Evolutionary conservation across 2,113 vertebrate genomes (phyloP).

Genomic region (Gymnogyps californianus): DNA sequence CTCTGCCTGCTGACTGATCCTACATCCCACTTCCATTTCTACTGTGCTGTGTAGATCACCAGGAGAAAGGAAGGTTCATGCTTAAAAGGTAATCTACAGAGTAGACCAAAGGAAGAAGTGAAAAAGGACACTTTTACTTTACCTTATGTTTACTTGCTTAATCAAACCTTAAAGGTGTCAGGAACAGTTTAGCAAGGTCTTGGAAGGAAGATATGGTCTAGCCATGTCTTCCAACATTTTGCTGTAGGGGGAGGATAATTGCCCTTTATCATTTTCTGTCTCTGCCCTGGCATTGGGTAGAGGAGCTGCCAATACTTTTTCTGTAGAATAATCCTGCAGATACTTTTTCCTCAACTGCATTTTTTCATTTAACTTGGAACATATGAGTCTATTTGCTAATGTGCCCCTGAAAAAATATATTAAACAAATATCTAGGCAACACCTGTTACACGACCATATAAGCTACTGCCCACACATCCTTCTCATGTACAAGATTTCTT

Average conservation of each 20-base stretch:
- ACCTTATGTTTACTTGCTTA: not conserved
- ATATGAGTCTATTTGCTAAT: not conserved
- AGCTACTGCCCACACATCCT: not conserved
- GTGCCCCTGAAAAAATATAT: not conserved
- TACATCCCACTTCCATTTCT: not conserved
- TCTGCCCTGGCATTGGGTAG: not conserved
- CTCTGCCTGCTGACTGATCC: not conserved
- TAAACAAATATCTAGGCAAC: not conserved
- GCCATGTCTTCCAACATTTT: not conserved
- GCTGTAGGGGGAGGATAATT: not conserved
- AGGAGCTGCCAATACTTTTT: not conserved
- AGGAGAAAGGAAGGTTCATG: not conserved
- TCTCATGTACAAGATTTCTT: not conserved
- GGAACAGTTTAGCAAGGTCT: not conserved
- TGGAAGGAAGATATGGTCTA: not conserved
- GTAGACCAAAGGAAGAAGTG: not conserved
- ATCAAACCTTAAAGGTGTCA: not conserved
- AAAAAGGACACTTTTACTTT: not conserved
- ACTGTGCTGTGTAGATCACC: not conserved
- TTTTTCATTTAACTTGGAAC: not conserved
- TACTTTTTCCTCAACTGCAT: not conserved
- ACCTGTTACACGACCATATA: not conserved
- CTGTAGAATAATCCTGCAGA: not conserved
- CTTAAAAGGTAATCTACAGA: not conserved
- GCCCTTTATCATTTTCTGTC: not conserved